Evolutionary conservation across 1,140 invertebrate species (phyloP), one percentile per base, ranked within the genome.

Genomic region (Sitophilus oryzae): DNA sequence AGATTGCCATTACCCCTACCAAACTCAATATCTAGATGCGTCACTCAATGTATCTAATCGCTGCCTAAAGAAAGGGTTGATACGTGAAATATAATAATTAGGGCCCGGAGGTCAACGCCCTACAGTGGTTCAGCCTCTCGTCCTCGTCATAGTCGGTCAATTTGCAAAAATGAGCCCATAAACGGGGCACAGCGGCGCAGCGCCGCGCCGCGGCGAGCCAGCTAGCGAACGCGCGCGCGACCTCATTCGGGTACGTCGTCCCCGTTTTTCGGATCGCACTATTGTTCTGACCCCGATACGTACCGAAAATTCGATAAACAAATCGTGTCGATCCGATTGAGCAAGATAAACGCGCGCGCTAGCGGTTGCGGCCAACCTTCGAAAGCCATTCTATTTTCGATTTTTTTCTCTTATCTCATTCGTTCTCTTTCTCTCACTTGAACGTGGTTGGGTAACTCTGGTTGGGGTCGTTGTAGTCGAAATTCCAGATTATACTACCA

Each of bases 271-370:
- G 46, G 42, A 50, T 56, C 41, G 46, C 47, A 56, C 49, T 52
- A 53, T 61, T 58, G 52, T 56, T 44, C 11, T 58, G 60, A 52
- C 60, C 60, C 44, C 55, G 55, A 49, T 57, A 57, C 49, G 51
- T 57, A 57, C 55, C 48, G 55, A 57, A 57, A n/a, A 51, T 51
- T 48, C 55, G 47, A 57, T 57, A 57, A 57, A 57, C 52, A 61
- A 58, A 49, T 58, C 45, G 40, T 49, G 50, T n/a, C 44, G 51
- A 36, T 52, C 23, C 9, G 50, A 58, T 52, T 53, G 56, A 35
- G 56, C 40, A 58, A 52, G 43, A 48, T 49, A 46, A 10, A 11
- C 5, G 5, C 5, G 25, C 25, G 25, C 25, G 25, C 25, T n/a
- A n/a, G 25, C 25, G 5, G 25, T 30, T 11, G 25, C 25, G 5